Base-by-base conservation (phyloP, 53 echinoderm and acorn worm species). In the Hippasteria phrygiana region DNA sequence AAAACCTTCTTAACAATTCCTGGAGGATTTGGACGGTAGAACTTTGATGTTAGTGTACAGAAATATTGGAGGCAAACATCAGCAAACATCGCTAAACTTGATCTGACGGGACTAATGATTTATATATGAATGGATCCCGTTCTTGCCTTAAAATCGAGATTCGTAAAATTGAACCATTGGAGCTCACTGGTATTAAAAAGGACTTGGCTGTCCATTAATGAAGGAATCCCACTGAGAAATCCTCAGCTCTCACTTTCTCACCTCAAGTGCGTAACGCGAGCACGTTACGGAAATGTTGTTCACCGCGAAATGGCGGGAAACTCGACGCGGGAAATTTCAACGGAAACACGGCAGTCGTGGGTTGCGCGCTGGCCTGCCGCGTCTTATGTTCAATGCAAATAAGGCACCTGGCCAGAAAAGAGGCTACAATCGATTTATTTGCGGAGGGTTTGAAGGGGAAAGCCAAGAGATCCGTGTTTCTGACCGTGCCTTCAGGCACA, bases 221-320 rank as follows among this genome's bases (percentile, higher is more conserved):
- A 24, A 22, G 22, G n/a, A 22, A 24, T 59, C 59, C 59, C 59
- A 22, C 6, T 18, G 59, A 3, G 59, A 26, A 59, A 24, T 59
- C 26, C 4, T 24, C 59, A 22, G n/a, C 20, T 59, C 59, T 59
- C n/a, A 26, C 22, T 67, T 20, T 67, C 14, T 36, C 22, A 62
- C 59, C 79, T 79, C 79, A 29, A 79, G 79, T 59, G 62, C 59
- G 79, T 56, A 56, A 79, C 79, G 55, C 55, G 79, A 79, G 62
- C 79, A 79, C 79, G 79, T 79, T 79, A 43, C 82, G 82, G 82
- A 82, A 82, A 66, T 75, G 50, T 75, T 75, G 48, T 75, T 75
- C 75, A 51, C 18, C 62, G 24, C 54, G 5, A 41, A n/a, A 16
- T 32, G 32, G 43, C 41, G 7, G 16, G 82, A 65, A 43, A 82